Conservation (phyloP, 2,113 vertebrate species). For the Lepisosteus oculatus region DNA sequence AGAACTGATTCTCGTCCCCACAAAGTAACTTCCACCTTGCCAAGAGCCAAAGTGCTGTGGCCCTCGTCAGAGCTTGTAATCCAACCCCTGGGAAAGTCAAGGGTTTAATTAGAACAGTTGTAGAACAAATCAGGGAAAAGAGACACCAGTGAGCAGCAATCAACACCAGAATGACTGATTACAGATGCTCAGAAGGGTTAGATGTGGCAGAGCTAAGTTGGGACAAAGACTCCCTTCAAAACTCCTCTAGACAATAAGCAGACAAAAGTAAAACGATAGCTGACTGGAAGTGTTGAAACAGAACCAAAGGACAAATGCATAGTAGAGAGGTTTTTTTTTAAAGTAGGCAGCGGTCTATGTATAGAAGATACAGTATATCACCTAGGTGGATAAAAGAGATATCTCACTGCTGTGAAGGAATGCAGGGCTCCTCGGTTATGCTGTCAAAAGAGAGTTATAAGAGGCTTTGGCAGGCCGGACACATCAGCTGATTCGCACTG, state of each 20-base stretch:
- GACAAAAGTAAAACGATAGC: conserved; percentile 5
- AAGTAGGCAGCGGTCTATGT: conserved; percentile 49
- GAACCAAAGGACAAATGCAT: conserved; percentile 9
- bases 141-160: conserved; percentile 24
- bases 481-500: conserved; percentile 65
- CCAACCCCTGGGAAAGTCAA: conserved; percentile 32
- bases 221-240: conserved; percentile 14
- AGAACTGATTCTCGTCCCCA: neutral
- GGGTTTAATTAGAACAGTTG: conserved; percentile 36
- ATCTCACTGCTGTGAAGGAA: conserved; percentile 17
- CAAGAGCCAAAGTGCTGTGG: conserved; percentile 8
- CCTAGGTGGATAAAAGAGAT: conserved; percentile 44
- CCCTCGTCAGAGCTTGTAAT: conserved; percentile 22
- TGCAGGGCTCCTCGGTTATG: conserved; percentile 16
- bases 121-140: conserved; percentile 35
- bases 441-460: conserved; percentile 54
- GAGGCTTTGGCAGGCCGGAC: conserved; percentile 52
- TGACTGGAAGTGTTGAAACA: neutral
- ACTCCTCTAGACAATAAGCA: conserved; percentile 4
- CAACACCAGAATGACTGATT: conserved; percentile 19
- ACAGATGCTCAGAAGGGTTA: conserved; percentile 9
- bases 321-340: neutral
- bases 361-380: conserved; percentile 54
- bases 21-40: conserved; percentile 7
- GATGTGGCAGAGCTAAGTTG: conserved; percentile 16